These are phyloP conservation scores for Lophura nycthemera DNA, from an alignment of 2,113 vertebrate genomes.

Conservation along the genomic window DNA sequence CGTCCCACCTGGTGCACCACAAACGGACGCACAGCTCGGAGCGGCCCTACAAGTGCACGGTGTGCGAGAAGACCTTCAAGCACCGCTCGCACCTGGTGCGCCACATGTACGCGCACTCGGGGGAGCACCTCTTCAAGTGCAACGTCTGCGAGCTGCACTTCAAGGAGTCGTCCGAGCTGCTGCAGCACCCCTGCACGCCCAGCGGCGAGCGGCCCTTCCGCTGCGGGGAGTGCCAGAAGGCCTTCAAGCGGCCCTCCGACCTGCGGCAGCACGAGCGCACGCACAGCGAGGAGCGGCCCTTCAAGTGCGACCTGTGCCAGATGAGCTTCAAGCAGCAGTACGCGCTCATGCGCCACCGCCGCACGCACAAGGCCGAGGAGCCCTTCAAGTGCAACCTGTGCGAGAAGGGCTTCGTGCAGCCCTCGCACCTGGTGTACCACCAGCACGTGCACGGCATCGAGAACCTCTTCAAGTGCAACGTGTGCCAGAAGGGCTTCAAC, in stretches of 20 bases:
- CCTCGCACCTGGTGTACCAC: slow-evolving; percentile 94
- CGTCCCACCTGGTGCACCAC: slow-evolving; percentile 95
- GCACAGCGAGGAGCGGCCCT: slow-evolving; percentile 96
- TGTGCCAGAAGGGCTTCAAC: slow-evolving; percentile 96
- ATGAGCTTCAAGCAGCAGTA: slow-evolving; percentile 99
- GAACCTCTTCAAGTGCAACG: slow-evolving; percentile 96
- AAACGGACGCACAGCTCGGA: slow-evolving; percentile 96
- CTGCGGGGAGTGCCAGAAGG: slow-evolving; percentile 92
- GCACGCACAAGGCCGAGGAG: slow-evolving; percentile 89
- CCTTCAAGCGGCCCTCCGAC: slow-evolving; percentile 95
- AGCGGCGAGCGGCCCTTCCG: slow-evolving; percentile 94
- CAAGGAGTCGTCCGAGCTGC: slow-evolving; percentile 94
- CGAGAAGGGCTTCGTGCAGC: slow-evolving; percentile 96
- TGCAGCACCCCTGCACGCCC: slow-evolving; percentile 96
- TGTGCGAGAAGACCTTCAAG: slow-evolving; percentile 98
- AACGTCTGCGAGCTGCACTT: slow-evolving; percentile 95
- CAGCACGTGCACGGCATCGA: slow-evolving; percentile 97
- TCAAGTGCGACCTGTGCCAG: slow-evolving; percentile 97
- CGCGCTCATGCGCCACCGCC: slow-evolving; percentile 91
- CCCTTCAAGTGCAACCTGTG: slow-evolving; percentile 95
- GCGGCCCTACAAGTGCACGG: slow-evolving; percentile 94
- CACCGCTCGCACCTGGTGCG: slow-evolving; percentile 97
- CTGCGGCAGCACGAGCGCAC: slow-evolving; percentile 95
- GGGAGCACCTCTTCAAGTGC: slow-evolving; percentile 94
- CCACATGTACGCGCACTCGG: slow-evolving; percentile 97